These are phyloP conservation scores for Melanotaenia boesemani DNA, from an alignment of 2,797 vertebrate genomes.

Conservation along the genomic window DNA sequence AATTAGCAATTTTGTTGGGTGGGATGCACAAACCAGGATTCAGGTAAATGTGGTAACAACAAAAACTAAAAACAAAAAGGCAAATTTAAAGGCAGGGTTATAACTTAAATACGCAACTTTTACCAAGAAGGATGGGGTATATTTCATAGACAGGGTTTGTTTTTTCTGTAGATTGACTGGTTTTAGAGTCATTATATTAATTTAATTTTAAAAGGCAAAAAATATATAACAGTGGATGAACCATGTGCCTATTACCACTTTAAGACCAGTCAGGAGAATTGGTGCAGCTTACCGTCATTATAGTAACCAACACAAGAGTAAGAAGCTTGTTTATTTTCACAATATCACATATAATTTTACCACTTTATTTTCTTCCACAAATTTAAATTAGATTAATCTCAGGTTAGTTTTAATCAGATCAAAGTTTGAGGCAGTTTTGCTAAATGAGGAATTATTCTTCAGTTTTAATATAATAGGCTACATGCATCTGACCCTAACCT, in stretches of 20 bases:
- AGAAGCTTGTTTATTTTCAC: not conserved
- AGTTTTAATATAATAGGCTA: not conserved
- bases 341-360: not conserved
- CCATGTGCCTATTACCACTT: not conserved
- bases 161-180: not conserved
- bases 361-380: not conserved
- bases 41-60: not conserved
- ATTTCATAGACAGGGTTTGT: not conserved
- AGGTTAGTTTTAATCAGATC: not conserved
- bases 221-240: not conserved
- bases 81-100: not conserved
- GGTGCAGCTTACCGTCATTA: not conserved
- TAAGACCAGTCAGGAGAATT: not conserved
- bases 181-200: not conserved
- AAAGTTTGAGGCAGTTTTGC: not conserved
- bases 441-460: not conserved
- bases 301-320: not conserved
- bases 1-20: not conserved
- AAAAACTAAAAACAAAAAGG: not conserved
- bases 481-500: not conserved
- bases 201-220: not conserved
- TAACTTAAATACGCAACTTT: not conserved
- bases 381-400: not conserved
- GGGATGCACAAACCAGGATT: not conserved
- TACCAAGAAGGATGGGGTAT: not conserved